A percentile compares a stretch with the other conserved stretches of the same genome.
Conservation (phyloP, 2,113 vertebrate species). For the Zosterops pallidus region DNA sequence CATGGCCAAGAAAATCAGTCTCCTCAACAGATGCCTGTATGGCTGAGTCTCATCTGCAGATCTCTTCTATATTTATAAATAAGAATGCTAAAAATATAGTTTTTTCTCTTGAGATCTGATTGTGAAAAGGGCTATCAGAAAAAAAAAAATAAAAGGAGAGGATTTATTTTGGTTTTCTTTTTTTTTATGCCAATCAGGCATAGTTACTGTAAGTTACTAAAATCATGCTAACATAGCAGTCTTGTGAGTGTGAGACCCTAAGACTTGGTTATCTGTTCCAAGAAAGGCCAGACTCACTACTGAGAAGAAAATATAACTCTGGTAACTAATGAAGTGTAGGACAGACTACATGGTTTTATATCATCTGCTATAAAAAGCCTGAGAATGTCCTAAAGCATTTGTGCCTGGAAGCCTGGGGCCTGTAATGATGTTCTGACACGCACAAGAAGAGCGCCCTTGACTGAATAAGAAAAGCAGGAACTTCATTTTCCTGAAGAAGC, state of each 20-base stretch:
- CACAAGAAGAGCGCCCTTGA: not conserved
- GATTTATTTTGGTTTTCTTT: not conserved
- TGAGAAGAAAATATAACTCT: not conserved
- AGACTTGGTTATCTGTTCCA: not conserved
- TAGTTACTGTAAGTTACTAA: not conserved
- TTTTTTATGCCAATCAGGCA: not conserved
- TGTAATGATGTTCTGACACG: not conserved
- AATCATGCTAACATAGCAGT: not conserved
- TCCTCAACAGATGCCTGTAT: not conserved
- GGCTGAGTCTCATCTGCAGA: not conserved
- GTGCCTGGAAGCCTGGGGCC: not conserved
- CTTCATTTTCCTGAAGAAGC: not conserved
- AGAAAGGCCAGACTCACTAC: not conserved
- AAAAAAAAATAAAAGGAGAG: not conserved
- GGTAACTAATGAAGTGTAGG: not conserved
- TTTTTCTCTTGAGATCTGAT: not conserved
- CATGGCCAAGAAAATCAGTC: not conserved
- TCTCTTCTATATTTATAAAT: not conserved
- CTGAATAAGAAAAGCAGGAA: not conserved
- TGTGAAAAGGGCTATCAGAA: not conserved
- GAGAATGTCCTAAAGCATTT: not conserved
- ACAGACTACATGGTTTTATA: not conserved
- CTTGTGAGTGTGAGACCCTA: not conserved
- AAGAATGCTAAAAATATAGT: not conserved
- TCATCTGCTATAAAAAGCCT: conserved; percentile 3